phyloP scores from a whole-genome alignment of 2,888 invertebrate species.

The Cantharis flavilabris region DNA sequence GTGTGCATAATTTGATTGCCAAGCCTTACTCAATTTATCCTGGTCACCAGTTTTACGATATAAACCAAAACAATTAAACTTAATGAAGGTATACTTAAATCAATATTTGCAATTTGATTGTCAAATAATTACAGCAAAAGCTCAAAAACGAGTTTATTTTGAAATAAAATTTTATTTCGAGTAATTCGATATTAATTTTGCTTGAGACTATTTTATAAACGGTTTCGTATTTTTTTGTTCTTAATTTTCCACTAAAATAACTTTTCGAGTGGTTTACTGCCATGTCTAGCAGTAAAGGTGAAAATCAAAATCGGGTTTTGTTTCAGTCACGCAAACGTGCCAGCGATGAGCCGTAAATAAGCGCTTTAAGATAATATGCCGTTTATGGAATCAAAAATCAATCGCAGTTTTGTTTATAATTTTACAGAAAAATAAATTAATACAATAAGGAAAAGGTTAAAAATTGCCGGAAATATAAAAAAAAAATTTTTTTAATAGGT shows the following conservation, averaged over 20 bases:
- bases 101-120: background rate
- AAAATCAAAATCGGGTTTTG: constrained; percentile 6
- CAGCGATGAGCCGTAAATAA: constrained; percentile 7
- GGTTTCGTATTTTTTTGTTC: background rate
- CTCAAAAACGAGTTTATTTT: background rate
- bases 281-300: background rate
- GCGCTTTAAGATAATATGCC: background rate
- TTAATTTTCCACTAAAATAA: constrained; percentile 2
- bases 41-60: background rate
- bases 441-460: background rate
- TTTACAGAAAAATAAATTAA: background rate
- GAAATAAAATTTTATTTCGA: background rate
- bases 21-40: background rate
- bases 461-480: background rate
- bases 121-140: background rate
- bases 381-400: constrained; percentile 3
- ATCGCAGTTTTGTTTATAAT: background rate
- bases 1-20: background rate
- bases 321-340: constrained; percentile 10
- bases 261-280: background rate
- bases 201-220: background rate
- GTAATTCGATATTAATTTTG: background rate
- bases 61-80: background rate
- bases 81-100: background rate
- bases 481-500: background rate